Conservation (phyloP, 2,797 vertebrate species). For the Smutsia gigantea region DNA sequence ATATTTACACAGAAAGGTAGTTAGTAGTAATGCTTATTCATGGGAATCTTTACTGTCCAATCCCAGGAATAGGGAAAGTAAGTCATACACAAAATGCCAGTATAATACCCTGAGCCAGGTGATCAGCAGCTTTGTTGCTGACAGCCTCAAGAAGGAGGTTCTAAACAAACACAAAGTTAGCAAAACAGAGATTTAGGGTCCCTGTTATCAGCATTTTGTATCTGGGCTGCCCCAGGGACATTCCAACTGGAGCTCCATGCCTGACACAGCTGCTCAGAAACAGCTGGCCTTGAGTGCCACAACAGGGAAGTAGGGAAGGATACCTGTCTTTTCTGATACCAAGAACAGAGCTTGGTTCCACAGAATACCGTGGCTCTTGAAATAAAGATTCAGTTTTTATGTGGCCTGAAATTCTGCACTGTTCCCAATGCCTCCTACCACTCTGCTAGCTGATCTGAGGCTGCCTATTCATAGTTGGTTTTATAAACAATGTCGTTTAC, state of each 20-base stretch:
- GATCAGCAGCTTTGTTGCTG: neutral
- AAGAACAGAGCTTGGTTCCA: neutral
- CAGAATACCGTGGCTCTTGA: conserved; percentile 35
- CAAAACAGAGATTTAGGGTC: neutral
- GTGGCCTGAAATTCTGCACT: conserved; percentile 45
- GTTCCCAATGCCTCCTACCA: neutral
- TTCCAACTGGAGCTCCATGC: neutral
- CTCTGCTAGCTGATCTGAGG: neutral
- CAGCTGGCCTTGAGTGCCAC: neutral
- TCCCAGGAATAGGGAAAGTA: neutral
- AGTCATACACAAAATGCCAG: neutral
- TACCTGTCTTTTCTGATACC: neutral
- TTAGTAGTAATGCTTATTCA: neutral
- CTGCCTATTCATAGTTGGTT: conserved; percentile 28
- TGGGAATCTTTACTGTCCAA: neutral
- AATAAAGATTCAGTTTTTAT: conserved; percentile 62
- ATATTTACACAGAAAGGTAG: neutral
- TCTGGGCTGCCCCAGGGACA: neutral
- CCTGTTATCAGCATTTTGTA: neutral
- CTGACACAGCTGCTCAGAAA: neutral
- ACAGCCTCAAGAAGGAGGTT: neutral
- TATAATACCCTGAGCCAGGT: neutral
- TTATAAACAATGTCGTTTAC: conserved; percentile 76
- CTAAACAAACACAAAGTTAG: neutral
- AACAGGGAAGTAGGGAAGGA: neutral